phyloP scores from a whole-genome alignment of 2,888 invertebrate species.

The Gibbula magus region DNA sequence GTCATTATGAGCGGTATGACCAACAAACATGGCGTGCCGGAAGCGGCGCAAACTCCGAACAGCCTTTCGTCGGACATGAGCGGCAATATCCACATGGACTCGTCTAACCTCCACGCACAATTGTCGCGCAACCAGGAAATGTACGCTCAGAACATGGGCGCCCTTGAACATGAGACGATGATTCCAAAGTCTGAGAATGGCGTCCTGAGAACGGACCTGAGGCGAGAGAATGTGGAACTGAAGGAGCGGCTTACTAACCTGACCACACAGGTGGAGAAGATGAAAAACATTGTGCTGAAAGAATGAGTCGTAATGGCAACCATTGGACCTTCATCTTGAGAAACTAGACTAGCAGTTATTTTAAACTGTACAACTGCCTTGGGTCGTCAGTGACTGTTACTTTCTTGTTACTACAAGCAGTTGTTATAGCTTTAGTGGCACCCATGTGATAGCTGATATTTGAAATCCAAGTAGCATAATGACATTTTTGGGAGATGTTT shows the following conservation, averaged over 20 bases:
- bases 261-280: constrained; percentile 48
- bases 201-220: not conserved
- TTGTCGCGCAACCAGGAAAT: constrained; percentile 14
- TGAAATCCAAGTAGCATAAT: too few species aligned
- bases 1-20: not conserved
- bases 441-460: too few species aligned
- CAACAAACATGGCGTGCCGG: constrained; percentile 26
- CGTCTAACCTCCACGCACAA: constrained; percentile 24
- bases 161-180: not conserved
- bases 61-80: constrained; percentile 15
- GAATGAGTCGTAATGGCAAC: not conserved
- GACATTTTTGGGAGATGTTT: too few species aligned
- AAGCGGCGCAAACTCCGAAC: constrained; percentile 25
- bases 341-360: too few species aligned
- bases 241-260: constrained; percentile 42
- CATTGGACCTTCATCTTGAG: too few species aligned
- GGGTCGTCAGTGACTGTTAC: too few species aligned
- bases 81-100: constrained; percentile 11
- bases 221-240: constrained; percentile 44
- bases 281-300: constrained; percentile 39
- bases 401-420: too few species aligned
- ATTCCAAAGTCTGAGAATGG: not conserved
- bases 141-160: not conserved
- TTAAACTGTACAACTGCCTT: too few species aligned
- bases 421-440: too few species aligned